phyloP scores from a whole-genome alignment of 2,113 vertebrate genomes.

The Dasyurus viverrinus region DNA sequence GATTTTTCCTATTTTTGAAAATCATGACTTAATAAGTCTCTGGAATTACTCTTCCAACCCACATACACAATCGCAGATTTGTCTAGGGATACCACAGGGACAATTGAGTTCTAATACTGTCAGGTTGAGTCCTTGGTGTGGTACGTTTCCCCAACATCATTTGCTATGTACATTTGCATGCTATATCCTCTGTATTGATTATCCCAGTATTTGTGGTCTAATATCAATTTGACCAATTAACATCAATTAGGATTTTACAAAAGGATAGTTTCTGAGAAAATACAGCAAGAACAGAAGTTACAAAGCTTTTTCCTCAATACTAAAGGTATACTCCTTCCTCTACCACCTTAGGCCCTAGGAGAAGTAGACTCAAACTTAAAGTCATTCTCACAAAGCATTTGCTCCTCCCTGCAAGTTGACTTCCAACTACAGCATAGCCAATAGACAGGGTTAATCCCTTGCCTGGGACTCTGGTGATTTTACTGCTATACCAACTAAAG shows the following conservation, averaged over 20 bases:
- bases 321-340: not conserved
- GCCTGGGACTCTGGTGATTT: not conserved
- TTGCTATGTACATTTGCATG: not conserved
- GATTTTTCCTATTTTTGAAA: not conserved
- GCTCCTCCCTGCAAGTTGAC: not conserved
- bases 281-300: not conserved
- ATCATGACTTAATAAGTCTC: not conserved
- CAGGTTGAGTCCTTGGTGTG: not conserved
- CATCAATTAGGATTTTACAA: not conserved
- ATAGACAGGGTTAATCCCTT: not conserved
- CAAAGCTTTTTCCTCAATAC: not conserved
- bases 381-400: not conserved
- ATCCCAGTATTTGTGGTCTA: not conserved
- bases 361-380: not conserved
- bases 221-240: not conserved
- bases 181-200: not conserved
- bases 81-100: not conserved
- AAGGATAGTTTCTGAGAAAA: not conserved
- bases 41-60: not conserved
- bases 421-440: not conserved
- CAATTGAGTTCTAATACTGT: not conserved
- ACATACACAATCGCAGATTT: not conserved
- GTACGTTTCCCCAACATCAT: not conserved
- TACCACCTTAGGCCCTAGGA: not conserved
- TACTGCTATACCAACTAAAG: not conserved